Conservation (phyloP, 2,797 vertebrate species). For the Myiotriccus ornatus region DNA sequence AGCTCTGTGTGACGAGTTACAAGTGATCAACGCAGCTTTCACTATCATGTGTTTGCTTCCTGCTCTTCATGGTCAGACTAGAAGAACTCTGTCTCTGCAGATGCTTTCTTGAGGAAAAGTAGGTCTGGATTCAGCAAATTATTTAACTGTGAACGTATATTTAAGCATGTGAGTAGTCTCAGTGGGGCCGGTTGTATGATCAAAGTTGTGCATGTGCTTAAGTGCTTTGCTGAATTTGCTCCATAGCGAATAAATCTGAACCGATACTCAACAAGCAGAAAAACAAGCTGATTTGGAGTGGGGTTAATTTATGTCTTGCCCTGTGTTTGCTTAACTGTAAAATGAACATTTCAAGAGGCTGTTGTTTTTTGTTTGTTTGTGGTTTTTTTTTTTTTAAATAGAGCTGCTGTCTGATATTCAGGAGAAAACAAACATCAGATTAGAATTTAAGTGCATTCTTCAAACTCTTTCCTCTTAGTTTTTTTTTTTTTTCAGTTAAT, state of each 20-base stretch:
- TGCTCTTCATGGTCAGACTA: not conserved
- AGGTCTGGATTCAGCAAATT: not conserved
- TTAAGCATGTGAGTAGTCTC: not conserved
- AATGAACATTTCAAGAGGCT: not conserved
- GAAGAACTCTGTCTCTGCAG: not conserved
- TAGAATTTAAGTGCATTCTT: constrained; percentile 36
- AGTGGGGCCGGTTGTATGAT: not conserved
- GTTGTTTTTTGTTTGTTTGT: not conserved
- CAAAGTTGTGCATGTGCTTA: not conserved
- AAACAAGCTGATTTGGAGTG: not conserved
- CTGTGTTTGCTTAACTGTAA: constrained; percentile 18
- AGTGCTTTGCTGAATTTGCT: constrained; percentile 28
- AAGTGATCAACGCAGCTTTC: not conserved
- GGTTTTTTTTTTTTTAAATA: not conserved
- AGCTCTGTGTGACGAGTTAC: not conserved
- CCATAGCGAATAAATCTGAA: constrained; percentile 34
- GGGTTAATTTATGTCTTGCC: not conserved
- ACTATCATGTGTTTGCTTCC: not conserved
- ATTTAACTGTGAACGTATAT: not conserved
- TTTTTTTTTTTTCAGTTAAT: constrained; percentile 28
- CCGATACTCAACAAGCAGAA: constrained; percentile 14
- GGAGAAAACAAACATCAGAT: constrained; percentile 6
- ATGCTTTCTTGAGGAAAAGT: not conserved
- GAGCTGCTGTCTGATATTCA: constrained; percentile 14
- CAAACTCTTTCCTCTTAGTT: not conserved